These are phyloP conservation scores for Chymomyza fuscimana DNA, from an alignment of 2,888 invertebrate species.

Conservation along the genomic window DNA sequence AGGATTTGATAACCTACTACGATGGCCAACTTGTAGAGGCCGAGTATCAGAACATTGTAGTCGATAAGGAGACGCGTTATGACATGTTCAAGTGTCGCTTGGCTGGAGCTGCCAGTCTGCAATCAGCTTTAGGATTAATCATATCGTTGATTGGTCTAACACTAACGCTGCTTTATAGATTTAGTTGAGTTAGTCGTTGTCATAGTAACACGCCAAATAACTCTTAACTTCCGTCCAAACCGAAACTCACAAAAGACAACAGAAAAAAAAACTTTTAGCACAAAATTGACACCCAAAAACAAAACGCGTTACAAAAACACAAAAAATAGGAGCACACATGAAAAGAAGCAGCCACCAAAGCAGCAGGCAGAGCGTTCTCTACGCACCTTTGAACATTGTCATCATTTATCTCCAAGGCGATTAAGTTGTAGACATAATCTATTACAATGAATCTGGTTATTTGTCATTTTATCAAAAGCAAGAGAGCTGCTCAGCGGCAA, in stretches of 20 bases:
- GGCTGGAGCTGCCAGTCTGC: conserved; percentile 88
- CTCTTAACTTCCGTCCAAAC: conserved; percentile 55
- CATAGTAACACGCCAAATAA: conserved; percentile 54
- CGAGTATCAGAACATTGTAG: conserved; percentile 93
- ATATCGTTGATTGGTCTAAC: conserved; percentile 70
- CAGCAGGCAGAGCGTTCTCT: neutral
- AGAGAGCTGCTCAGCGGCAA: conserved; percentile 47
- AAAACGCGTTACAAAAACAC: conserved; percentile 55
- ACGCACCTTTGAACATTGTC: conserved; percentile 66
- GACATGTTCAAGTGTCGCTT: conserved; percentile 95
- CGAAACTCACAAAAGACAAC: conserved; percentile 31
- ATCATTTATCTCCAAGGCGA: conserved; percentile 79
- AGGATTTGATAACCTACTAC: conserved; percentile 94
- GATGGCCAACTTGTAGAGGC: conserved; percentile 98
- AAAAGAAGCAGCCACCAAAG: conserved; percentile 2
- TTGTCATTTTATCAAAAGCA: conserved; percentile 76
- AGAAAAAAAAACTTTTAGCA: conserved; percentile 42
- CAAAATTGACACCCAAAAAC: conserved; percentile 72
- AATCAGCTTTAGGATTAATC: conserved; percentile 80
- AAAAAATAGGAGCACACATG: conserved; percentile 11
- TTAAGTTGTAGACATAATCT: conserved; percentile 80
- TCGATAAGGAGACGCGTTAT: conserved; percentile 89
- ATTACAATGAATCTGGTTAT: conserved; percentile 80
- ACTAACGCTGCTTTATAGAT: conserved; percentile 73
- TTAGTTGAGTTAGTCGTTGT: conserved; percentile 60